Base-by-base conservation (phyloP, 2,113 vertebrate species). In the Amazona vittata region DNA sequence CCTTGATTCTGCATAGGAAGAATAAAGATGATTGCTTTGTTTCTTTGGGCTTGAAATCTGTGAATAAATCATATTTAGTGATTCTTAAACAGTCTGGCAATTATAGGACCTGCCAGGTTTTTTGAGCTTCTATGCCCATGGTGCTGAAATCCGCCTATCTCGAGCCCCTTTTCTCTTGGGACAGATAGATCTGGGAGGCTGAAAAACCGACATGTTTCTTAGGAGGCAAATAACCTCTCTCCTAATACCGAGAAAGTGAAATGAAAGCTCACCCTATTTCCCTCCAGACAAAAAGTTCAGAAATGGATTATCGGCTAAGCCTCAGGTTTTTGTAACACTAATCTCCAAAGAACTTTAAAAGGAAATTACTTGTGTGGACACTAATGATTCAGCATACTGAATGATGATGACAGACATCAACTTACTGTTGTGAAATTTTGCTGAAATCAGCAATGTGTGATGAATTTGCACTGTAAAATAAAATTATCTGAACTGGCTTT, bases 101-200 rank as follows among this genome's bases (percentile, higher is more conserved):
- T 6, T 31, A 11, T 21, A 74, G 16, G 14, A 59, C 5, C 37
- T 67, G 10, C 4, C 28, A 75, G 16, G 15, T 64, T 89, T 75
- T 87, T 75, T 87, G 52, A 73, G 26, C 14, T 70, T 84, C 55
- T 35, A 3, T 71, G 29, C 10, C 26, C 43, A 5, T 52, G 29
- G 10, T 50, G 29, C 12, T 5, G 5, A 81, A 86, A 70, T 15
- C 15, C 20, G n/a, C 33, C 13, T 63, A 17, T 65, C 39, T 65
- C 0, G 0, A 84, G 25, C 57, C 41, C 28, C 1, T 0, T 59
- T 59, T 9, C 15, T 86, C 24, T 79, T 85, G 19, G 39, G 14
- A 79, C 26, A 63, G 15, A 5, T 16, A 46, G 11, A 55, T 70
- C 21, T 70, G 18, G 14, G 63, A 86, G 29, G 19, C 18, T 65